phyloP scores from a whole-genome alignment of 2,888 invertebrate genomes.

The Dynastes grantii region DNA sequence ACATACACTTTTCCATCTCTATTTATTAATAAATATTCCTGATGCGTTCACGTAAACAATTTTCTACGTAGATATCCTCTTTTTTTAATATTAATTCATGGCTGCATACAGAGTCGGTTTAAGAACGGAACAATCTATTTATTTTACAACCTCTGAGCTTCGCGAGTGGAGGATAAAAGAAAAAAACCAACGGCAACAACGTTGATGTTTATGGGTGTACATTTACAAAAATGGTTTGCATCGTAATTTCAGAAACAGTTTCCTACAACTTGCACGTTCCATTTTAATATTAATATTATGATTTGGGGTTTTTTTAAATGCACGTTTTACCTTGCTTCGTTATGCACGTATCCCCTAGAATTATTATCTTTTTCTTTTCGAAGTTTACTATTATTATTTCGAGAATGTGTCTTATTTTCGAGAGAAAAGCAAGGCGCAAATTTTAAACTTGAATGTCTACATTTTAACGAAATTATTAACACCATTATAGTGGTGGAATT shows the following conservation, averaged over 20 bases:
- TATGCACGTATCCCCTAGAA: not conserved
- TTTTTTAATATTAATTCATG: slow-evolving; percentile 37
- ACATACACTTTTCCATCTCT: not conserved
- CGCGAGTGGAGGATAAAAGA: not conserved
- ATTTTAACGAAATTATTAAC: no score
- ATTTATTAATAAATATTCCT: slow-evolving; percentile 33
- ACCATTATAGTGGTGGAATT: no score
- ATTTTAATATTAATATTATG: slow-evolving; percentile 34
- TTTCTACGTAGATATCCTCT: slow-evolving; percentile 17
- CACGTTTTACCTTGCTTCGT: not conserved
- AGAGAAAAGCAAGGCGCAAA: no score
- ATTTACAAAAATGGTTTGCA: slow-evolving; percentile 39
- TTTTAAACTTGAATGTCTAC: no score
- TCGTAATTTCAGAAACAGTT: slow-evolving; percentile 30
- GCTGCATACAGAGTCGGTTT: slow-evolving; percentile 29
- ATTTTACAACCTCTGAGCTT: slow-evolving; percentile 19
- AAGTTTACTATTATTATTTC: not conserved
- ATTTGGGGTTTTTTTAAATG: slow-evolving; percentile 10
- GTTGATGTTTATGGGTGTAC: slow-evolving; percentile 28
- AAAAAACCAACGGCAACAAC: slow-evolving; percentile 22
- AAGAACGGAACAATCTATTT: slow-evolving; percentile 20
- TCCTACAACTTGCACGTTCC: slow-evolving; percentile 30
- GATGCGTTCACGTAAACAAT: slow-evolving; percentile 27
- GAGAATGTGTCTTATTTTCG: no score
- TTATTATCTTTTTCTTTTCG: not conserved